Conservation (phyloP, 2,888 invertebrate genomes). For the Andrena minutula region DNA sequence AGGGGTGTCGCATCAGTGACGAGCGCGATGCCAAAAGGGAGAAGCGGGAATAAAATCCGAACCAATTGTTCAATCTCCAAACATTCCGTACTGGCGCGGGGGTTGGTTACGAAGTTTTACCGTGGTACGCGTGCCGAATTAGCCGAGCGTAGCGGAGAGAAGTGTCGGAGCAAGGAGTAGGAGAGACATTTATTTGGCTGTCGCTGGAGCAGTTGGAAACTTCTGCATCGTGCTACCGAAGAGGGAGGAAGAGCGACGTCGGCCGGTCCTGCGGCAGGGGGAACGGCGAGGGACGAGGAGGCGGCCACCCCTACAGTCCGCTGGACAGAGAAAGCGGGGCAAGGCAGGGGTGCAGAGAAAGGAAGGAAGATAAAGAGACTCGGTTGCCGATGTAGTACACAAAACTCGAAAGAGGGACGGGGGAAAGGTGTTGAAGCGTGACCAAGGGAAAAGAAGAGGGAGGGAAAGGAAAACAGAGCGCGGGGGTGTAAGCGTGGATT, state of each 20-base stretch:
- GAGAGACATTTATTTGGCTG: slow-evolving; percentile 77
- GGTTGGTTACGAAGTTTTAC: slow-evolving; percentile 61
- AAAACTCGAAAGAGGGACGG: slow-evolving; percentile 69
- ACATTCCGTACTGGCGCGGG: slow-evolving; percentile 47
- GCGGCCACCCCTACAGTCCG: slow-evolving; percentile 40
- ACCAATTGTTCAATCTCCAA: slow-evolving; percentile 70
- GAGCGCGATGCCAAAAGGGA: slow-evolving; percentile 24
- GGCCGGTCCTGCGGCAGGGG: slow-evolving; percentile 43
- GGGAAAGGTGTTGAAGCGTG: slow-evolving; percentile 76
- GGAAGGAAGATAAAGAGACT: slow-evolving; percentile 67
- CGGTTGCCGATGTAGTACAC: slow-evolving; percentile 65
- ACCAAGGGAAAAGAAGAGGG: slow-evolving; percentile 72
- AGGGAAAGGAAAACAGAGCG: slow-evolving; percentile 73
- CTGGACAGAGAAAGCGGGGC: slow-evolving; percentile 35
- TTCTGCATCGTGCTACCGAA: slow-evolving; percentile 61
- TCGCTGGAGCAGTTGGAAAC: slow-evolving; percentile 73
- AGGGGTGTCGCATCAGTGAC: slow-evolving; percentile 23
- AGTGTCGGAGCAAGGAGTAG: slow-evolving; percentile 73
- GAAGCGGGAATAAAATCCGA: slow-evolving; percentile 60
- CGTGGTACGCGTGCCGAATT: slow-evolving; percentile 69
- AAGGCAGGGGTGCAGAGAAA: slow-evolving; percentile 43
- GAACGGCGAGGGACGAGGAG: slow-evolving; percentile 52
- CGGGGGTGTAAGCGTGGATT: slow-evolving; percentile 42
- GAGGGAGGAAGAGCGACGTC: slow-evolving; percentile 46
- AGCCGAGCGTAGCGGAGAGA: slow-evolving; percentile 69